phyloP scores from a whole-genome alignment of 2,113 vertebrate species.

The Otolemur garnettii region DNA sequence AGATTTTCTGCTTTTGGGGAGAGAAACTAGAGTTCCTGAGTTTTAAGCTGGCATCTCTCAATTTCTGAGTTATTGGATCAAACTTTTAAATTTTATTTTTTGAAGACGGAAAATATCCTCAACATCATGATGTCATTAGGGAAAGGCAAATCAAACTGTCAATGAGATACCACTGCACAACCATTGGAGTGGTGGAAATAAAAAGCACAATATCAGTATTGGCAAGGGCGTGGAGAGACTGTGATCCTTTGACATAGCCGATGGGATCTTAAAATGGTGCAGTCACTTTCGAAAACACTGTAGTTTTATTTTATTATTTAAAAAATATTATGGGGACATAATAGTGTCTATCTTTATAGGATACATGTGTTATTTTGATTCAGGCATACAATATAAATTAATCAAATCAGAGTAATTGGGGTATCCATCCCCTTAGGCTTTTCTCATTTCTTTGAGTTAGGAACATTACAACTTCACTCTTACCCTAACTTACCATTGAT shows the following conservation, averaged over 20 bases:
- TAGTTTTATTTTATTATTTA: not conserved
- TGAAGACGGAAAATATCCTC: not conserved
- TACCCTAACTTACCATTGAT: too few relatives aligned
- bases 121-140: not conserved
- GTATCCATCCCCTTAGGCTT: too few relatives aligned
- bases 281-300: not conserved
- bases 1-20: not conserved
- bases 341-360: too few relatives aligned
- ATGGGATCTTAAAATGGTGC: not conserved
- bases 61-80: not conserved
- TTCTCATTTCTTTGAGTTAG: too few relatives aligned
- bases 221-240: not conserved
- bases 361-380: too few relatives aligned
- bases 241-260: accelerated
- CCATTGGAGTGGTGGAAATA: not conserved
- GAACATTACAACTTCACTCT: too few relatives aligned
- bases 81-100: not conserved
- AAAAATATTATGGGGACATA: too few relatives aligned
- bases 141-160: not conserved
- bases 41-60: not conserved
- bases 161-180: accelerated
- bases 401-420: too few relatives aligned
- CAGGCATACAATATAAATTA: too few relatives aligned
- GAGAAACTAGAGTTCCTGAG: not conserved
- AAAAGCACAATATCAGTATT: not conserved